Conservation (phyloP, 2,888 invertebrate species). For the Caprella mutica region DNA sequence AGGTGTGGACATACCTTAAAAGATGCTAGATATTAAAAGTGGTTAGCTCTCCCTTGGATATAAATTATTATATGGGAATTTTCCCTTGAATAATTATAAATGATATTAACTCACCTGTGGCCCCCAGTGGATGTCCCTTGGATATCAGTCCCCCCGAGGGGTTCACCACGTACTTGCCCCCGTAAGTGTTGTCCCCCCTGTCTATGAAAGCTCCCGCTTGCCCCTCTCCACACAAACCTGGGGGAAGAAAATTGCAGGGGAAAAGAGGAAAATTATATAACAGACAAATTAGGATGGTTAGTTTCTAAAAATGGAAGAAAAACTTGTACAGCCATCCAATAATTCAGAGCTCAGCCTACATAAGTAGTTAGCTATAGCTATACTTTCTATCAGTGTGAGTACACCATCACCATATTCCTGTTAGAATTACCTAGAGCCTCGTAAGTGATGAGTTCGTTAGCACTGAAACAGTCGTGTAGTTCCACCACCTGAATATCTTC, state of each 20-base stretch:
- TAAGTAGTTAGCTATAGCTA: too few relatives aligned
- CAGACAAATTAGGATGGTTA: neutral
- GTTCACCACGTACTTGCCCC: conserved; percentile 94
- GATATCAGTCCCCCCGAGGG: conserved; percentile 98
- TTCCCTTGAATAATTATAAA: too few relatives aligned
- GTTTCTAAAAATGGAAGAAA: neutral
- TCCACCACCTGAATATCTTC: conserved; percentile 85
- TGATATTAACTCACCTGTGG: conserved; percentile 70
- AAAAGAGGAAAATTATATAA: neutral
- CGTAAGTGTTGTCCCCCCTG: conserved; percentile 89
- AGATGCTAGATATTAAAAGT: too few relatives aligned
- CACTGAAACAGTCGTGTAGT: conserved; percentile 94
- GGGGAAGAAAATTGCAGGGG: neutral
- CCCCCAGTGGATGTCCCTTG: conserved; percentile 95
- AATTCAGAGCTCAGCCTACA: too few relatives aligned
- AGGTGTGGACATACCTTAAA: too few relatives aligned
- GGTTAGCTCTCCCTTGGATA: too few relatives aligned
- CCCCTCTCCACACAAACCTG: conserved; percentile 51
- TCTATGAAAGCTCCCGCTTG: conserved; percentile 87
- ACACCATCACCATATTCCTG: too few relatives aligned
- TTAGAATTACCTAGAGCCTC: conserved; percentile 66
- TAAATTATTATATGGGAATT: too few relatives aligned
- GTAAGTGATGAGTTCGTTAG: conserved; percentile 93
- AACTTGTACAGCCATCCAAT: neutral
- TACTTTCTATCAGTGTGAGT: too few relatives aligned